Conservation (phyloP, 2,888 invertebrate genomes). For the Athetis lepigone region DNA sequence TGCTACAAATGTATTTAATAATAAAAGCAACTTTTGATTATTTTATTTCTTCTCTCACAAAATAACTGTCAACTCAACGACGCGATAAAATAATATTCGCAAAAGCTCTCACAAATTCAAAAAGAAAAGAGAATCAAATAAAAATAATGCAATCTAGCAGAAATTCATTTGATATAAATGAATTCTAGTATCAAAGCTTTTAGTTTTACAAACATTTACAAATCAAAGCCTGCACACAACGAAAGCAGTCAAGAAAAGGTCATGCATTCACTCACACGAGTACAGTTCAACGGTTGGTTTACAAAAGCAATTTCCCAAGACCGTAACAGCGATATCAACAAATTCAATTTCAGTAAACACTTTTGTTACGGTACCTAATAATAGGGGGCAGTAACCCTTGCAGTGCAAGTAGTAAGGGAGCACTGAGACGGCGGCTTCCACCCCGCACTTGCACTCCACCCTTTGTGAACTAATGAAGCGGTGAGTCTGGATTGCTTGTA, state of each 20-base stretch:
- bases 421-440: slow-evolving; percentile 26
- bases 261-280: slow-evolving; percentile 4
- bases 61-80: neutral
- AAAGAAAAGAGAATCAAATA: slow-evolving; percentile 11
- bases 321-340: slow-evolving; percentile 6
- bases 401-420: slow-evolving; percentile 30
- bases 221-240: slow-evolving; percentile 27
- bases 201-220: slow-evolving; percentile 19
- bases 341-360: slow-evolving; percentile 34
- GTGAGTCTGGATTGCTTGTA: slow-evolving; percentile 47
- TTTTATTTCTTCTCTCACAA: neutral
- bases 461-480: slow-evolving; percentile 59
- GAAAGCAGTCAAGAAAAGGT: slow-evolving; percentile 9
- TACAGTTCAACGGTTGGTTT: neutral
- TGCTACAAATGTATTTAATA: neutral
- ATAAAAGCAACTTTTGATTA: neutral
- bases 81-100: slow-evolving; percentile 12
- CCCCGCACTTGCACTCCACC: slow-evolving; percentile 50
- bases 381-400: slow-evolving; percentile 44
- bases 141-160: slow-evolving; percentile 6
- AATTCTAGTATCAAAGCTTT: slow-evolving; percentile 24
- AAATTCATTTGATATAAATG: slow-evolving; percentile 12
- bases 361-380: slow-evolving; percentile 28
- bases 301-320: slow-evolving; percentile 22
- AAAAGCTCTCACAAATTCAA: slow-evolving; percentile 4